These are phyloP conservation scores for Limnephilus auricula DNA, from an alignment of 2,888 invertebrate species.

Conservation along the genomic window DNA sequence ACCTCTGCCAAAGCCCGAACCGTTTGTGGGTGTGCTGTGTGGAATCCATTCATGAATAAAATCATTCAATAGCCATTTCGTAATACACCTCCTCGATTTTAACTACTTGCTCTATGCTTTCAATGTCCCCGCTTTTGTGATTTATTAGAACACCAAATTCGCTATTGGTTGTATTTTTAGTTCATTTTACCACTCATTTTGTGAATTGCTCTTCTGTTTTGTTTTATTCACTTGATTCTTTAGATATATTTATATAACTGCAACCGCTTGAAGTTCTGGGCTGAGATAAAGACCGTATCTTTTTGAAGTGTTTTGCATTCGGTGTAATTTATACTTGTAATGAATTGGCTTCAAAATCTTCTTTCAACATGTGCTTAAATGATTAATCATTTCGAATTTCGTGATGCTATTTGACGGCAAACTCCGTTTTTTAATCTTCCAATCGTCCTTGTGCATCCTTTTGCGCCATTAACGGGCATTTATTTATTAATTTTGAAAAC, in stretches of 20 bases:
- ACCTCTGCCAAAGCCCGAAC: slow-evolving; percentile 12
- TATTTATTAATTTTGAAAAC: neutral
- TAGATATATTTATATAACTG: neutral
- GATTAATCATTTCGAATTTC: neutral
- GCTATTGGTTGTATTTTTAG: neutral
- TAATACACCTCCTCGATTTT: slow-evolving; percentile 4
- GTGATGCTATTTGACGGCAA: neutral
- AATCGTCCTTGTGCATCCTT: neutral
- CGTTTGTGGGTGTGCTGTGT: slow-evolving; percentile 12
- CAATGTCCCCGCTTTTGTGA: neutral
- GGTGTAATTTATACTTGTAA: neutral
- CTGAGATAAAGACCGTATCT: neutral
- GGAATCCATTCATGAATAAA: slow-evolving; percentile 24
- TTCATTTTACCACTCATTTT: neutral
- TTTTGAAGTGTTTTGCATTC: neutral
- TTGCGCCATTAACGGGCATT: slow-evolving; percentile 1
- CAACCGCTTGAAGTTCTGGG: neutral
- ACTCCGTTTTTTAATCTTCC: neutral
- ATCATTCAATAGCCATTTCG: slow-evolving; percentile 14
- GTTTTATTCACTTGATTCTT: neutral
- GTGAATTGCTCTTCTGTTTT: neutral
- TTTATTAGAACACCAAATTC: neutral
- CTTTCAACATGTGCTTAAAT: neutral
- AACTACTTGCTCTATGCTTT: neutral
- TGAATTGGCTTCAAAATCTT: neutral